phyloP scores from a whole-genome alignment of 2,797 vertebrate species.

The Coreius guichenoti region DNA sequence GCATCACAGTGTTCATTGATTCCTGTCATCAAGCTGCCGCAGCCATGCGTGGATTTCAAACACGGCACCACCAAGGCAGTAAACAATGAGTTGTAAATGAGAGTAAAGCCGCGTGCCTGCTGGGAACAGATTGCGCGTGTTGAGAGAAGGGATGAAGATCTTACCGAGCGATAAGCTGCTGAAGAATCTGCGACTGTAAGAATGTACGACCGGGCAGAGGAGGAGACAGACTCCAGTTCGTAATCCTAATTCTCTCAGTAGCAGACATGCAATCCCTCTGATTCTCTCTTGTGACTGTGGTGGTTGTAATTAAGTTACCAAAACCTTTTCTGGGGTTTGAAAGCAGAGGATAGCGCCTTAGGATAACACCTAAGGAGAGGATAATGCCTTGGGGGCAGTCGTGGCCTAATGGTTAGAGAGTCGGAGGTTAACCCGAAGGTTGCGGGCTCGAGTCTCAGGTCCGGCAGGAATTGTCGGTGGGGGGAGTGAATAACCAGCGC shows the following conservation, averaged over 20 bases:
- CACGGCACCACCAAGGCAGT: constrained; percentile 1
- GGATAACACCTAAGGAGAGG: too few relatives aligned
- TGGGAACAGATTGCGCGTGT: constrained; percentile 52
- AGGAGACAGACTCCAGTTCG: constrained; percentile 8
- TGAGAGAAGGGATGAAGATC: constrained; percentile 51
- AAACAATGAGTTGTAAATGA: constrained; percentile 52
- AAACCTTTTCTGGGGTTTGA: background rate
- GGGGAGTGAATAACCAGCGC: too few relatives aligned
- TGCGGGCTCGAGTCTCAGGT: too few relatives aligned
- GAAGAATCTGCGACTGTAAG: constrained; percentile 24
- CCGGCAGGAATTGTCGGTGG: too few relatives aligned
- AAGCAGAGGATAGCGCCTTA: background rate
- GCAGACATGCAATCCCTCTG: constrained; percentile 6
- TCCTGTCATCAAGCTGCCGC: background rate
- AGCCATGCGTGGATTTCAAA: background rate
- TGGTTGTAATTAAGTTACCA: constrained; percentile 36
- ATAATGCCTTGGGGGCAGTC: too few relatives aligned
- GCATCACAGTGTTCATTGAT: constrained; percentile 29
- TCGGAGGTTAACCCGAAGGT: too few relatives aligned
- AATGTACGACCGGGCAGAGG: constrained; percentile 13
- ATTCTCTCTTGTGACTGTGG: background rate
- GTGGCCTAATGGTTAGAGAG: too few relatives aligned
- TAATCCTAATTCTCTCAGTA: constrained; percentile 39
- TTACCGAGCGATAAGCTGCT: constrained; percentile 46
- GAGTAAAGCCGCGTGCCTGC: constrained; percentile 34